A percentile compares a stretch with the other conserved stretches of the same genome.
phyloP scores from a whole-genome alignment of 2,113 vertebrate species.

The Peromyscus californicus region DNA sequence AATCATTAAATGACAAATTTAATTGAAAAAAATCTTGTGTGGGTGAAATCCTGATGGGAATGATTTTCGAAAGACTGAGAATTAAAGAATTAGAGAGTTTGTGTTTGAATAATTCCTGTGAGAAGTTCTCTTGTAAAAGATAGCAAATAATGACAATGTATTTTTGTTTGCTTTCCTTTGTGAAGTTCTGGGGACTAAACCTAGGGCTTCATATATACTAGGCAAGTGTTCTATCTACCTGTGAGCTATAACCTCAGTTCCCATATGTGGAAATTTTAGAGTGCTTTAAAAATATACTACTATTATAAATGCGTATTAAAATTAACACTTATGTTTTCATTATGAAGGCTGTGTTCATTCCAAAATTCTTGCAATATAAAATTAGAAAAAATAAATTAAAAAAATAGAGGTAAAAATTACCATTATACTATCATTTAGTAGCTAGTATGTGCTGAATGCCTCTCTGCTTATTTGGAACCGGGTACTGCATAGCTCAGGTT shows the following conservation, averaged over 20 bases:
- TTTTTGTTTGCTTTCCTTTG: neutral
- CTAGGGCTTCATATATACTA: no score
- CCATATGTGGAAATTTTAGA: neutral
- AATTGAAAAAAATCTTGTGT: no score
- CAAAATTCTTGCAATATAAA: neutral
- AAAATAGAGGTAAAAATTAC: neutral
- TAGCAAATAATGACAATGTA: neutral
- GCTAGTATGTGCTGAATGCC: neutral
- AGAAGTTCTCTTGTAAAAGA: neutral
- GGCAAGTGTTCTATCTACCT: neutral
- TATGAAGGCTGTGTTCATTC: neutral
- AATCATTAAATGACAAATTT: neutral
- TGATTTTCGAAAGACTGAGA: neutral
- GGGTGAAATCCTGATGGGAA: neutral
- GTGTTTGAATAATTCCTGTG: neutral
- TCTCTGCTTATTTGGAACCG: neutral
- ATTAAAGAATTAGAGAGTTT: neutral
- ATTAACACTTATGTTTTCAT: neutral
- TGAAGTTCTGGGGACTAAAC: neutral
- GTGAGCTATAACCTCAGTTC: neutral
- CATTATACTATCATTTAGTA: neutral
- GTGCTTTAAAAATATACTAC: neutral
- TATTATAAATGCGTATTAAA: neutral
- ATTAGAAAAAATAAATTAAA: neutral
- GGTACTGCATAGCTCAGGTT: no score